A percentile compares a stretch with the other conserved stretches of the same genome.
phyloP scores from a whole-genome alignment of 2,113 vertebrate genomes.

The Gymnocephalus cernua region DNA sequence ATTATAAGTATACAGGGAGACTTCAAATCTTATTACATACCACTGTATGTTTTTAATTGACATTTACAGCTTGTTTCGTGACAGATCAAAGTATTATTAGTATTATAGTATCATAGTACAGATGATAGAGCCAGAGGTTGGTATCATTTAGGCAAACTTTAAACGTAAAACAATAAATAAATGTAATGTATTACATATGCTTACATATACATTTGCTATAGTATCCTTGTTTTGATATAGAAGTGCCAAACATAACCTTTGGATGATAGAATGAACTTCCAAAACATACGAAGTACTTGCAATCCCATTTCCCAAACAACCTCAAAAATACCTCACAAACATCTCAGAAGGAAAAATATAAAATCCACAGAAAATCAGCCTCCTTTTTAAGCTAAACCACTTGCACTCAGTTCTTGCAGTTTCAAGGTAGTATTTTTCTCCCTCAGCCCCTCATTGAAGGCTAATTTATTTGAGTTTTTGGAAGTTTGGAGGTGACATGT shows the following conservation, averaged over 20 bases:
- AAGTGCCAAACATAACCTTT: slow-evolving; percentile 44
- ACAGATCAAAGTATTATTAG: no score
- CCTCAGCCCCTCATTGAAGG: slow-evolving; percentile 55
- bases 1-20: background rate
- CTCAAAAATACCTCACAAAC: slow-evolving; percentile 25
- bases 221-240: slow-evolving; percentile 4
- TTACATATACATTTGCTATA: background rate
- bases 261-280: slow-evolving; percentile 28
- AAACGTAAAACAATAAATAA: background rate
- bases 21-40: background rate
- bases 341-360: slow-evolving; percentile 21
- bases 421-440: slow-evolving; percentile 39
- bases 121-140: background rate
- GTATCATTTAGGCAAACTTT: background rate
- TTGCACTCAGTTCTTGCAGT: slow-evolving; percentile 40
- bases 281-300: slow-evolving; percentile 12
- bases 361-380: slow-evolving; percentile 14
- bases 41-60: slow-evolving; percentile 10
- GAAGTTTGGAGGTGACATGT: slow-evolving; percentile 41
- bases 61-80: slow-evolving; percentile 14
- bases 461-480: slow-evolving; percentile 51
- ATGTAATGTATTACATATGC: background rate
- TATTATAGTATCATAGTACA: no score
- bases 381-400: slow-evolving; percentile 20
- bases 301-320: slow-evolving; percentile 5